Base-by-base conservation (phyloP, 2,888 invertebrate genomes). In the Dioctria linearis region DNA sequence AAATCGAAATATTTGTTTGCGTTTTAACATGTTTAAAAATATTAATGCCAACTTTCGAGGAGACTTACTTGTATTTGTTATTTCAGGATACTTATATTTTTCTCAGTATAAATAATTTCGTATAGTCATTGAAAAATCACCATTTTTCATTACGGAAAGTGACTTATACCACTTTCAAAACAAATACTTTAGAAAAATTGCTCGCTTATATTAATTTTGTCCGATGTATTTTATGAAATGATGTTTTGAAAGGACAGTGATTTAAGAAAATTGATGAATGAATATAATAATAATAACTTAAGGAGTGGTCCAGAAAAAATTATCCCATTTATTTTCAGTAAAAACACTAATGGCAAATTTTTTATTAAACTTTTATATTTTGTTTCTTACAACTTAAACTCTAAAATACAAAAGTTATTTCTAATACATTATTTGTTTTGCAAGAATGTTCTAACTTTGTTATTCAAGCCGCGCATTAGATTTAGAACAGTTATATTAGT, bases 281-380 rank as follows among this genome's bases (percentile, higher is more conserved):
- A 63, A 63, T 63, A 63, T 63, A 63, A 63, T 63, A 63, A 63
- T 63, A 37, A 63, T 39, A 63, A 37, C 25, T 63, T 63, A n/a
- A n/a, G n/a, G n/a, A n/a, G n/a, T n/a, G n/a, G n/a, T n/a, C n/a
- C n/a, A n/a, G n/a, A n/a, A n/a, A n/a, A n/a, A n/a, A n/a, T n/a
- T n/a, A n/a, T n/a, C n/a, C n/a, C n/a, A n/a, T n/a, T n/a, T n/a
- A n/a, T n/a, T n/a, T n/a, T n/a, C n/a, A n/a, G n/a, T n/a, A n/a
- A n/a, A n/a, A n/a, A n/a, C n/a, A n/a, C n/a, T n/a, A n/a, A n/a
- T n/a, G n/a, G n/a, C n/a, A n/a, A n/a, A n/a, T n/a, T n/a, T n/a
- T n/a, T n/a, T n/a, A n/a, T n/a, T n/a, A n/a, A n/a, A n/a, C n/a
- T n/a, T n/a, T n/a, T n/a, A n/a, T n/a, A n/a, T n/a, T n/a, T n/a